Evolutionary conservation across 2,888 invertebrate species (phyloP).

Genomic region (Nezara viridula): DNA sequence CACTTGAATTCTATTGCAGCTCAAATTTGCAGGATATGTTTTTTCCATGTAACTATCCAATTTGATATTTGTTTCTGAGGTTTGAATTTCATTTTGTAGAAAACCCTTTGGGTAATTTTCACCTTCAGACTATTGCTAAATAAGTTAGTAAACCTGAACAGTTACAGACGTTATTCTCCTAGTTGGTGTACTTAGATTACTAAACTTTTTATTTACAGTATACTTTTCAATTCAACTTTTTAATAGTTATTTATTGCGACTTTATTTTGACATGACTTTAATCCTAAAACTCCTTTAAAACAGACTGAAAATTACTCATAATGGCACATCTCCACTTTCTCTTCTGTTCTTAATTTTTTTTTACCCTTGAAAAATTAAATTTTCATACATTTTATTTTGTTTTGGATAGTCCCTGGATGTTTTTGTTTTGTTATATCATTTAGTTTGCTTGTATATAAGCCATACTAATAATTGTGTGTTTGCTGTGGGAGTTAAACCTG

Average conservation of each 20-base stretch:
- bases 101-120: too few species aligned
- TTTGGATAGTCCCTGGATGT: slow-evolving; percentile 20
- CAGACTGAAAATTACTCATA: neutral
- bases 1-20: too few species aligned
- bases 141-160: too few species aligned
- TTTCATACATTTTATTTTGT: neutral
- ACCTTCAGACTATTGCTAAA: too few species aligned
- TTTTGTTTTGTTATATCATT: slow-evolving; percentile 58
- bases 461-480: slow-evolving; percentile 65
- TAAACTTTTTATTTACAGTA: neutral
- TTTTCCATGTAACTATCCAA: too few species aligned
- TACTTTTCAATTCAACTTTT: neutral
- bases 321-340: neutral
- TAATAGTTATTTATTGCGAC: neutral
- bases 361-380: neutral
- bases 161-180: too few species aligned
- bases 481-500: slow-evolving; percentile 63
- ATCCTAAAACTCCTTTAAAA: neutral
- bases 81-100: too few species aligned
- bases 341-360: neutral
- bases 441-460: slow-evolving; percentile 63
- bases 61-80: too few species aligned
- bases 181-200: too few species aligned
- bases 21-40: too few species aligned
- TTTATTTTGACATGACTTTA: neutral